Evolutionary conservation across 2,797 vertebrate genomes (phyloP).

Genomic region (Steatocranus sp.): DNA sequence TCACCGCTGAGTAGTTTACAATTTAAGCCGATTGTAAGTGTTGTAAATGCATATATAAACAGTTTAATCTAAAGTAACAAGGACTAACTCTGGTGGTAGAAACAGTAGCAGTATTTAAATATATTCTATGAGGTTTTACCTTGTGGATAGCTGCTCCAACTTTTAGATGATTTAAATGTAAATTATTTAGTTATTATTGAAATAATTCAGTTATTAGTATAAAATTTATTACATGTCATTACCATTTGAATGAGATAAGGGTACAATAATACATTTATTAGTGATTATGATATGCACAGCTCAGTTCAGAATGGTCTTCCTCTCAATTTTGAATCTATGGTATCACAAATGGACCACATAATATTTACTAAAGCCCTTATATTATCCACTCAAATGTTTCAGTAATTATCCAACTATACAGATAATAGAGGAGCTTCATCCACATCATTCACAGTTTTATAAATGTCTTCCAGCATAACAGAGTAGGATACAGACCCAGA

Average conservation of each 20-base stretch:
- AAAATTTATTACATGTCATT: neutral
- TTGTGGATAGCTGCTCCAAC: neutral
- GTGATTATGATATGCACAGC: neutral
- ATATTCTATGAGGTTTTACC: neutral
- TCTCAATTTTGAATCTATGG: neutral
- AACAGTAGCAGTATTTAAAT: neutral
- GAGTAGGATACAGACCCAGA: neutral
- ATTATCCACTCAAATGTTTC: neutral
- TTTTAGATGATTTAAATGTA: neutral
- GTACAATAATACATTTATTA: neutral
- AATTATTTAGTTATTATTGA: neutral
- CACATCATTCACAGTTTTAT: neutral
- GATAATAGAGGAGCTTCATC: neutral
- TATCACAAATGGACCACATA: neutral
- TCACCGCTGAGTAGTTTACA: neutral
- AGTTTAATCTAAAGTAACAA: neutral
- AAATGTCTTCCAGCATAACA: neutral
- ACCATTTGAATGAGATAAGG: neutral
- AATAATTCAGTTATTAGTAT: neutral
- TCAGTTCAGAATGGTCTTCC: neutral
- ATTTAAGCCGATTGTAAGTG: neutral
- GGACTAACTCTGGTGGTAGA: neutral
- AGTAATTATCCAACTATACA: neutral
- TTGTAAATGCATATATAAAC: neutral
- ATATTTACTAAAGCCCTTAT: neutral